phyloP scores from a whole-genome alignment of 2,797 vertebrate species.

The Mallotus villosus region DNA sequence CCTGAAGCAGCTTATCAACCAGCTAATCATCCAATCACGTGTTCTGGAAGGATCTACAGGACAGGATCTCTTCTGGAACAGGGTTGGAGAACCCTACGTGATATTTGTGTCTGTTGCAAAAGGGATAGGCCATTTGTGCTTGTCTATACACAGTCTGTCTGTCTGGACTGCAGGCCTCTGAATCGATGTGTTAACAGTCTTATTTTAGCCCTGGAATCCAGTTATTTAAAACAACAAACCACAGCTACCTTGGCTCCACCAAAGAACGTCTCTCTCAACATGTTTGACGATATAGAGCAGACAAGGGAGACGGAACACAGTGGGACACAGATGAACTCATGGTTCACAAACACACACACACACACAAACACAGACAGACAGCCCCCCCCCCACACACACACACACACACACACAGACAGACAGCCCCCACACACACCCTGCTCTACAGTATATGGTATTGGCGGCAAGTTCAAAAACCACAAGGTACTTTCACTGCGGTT shows the following conservation, averaged over 20 bases:
- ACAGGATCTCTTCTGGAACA: too few species aligned
- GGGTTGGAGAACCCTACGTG: too few species aligned
- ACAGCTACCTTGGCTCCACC: constrained; percentile 1
- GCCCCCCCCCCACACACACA: background rate
- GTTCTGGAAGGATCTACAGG: too few species aligned
- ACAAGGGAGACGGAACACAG: background rate
- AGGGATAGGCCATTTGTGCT: too few species aligned
- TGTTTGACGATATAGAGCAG: constrained; percentile 4
- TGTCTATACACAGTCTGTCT: background rate
- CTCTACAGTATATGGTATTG: background rate
- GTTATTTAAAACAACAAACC: constrained; percentile 1
- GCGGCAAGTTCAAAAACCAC: constrained; percentile 35
- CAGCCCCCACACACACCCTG: background rate
- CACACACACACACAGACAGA: too few species aligned
- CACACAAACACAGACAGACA: background rate
- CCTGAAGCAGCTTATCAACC: too few species aligned
- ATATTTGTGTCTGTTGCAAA: too few species aligned
- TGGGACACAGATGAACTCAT: background rate
- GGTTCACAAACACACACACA: background rate
- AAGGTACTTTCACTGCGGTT: constrained; percentile 67
- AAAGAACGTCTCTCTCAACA: background rate
- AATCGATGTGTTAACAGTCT: background rate
- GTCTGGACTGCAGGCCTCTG: background rate
- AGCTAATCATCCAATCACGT: too few species aligned
- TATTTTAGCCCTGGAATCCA: constrained; percentile 5